These are phyloP conservation scores for Corythornis vintsioides DNA, from an alignment of 2,113 vertebrate genomes.

Conservation along the genomic window DNA sequence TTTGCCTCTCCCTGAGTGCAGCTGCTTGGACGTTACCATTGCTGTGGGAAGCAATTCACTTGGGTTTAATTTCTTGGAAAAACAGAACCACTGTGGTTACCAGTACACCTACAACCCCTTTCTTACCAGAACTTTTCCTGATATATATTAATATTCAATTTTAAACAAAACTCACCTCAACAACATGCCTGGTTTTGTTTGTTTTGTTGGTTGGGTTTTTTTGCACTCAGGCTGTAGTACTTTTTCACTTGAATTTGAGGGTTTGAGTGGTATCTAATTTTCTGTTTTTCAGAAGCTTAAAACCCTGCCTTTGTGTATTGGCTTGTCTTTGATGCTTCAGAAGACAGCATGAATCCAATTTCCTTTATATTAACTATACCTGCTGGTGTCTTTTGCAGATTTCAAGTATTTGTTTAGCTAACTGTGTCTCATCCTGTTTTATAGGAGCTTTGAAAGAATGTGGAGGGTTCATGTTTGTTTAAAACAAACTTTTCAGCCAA, in stretches of 20 bases:
- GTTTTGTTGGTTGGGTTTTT: not conserved
- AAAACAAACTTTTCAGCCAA: not conserved
- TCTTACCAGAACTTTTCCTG: not conserved
- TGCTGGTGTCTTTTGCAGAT: not conserved
- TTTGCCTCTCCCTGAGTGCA: not conserved
- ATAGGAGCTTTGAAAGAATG: not conserved
- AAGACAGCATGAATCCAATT: not conserved
- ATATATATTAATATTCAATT: not conserved
- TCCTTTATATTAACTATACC: not conserved
- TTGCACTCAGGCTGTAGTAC: not conserved
- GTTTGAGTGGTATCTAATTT: not conserved
- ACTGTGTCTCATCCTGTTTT: not conserved
- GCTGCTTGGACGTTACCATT: fast-evolving
- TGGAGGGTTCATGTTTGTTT: not conserved
- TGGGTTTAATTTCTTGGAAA: not conserved
- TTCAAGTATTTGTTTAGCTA: not conserved
- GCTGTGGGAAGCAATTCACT: not conserved
- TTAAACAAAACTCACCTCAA: not conserved
- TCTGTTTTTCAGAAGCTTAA: not conserved
- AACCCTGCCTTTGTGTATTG: not conserved
- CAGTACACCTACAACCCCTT: not conserved
- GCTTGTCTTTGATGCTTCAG: not conserved
- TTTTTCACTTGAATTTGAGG: not conserved
- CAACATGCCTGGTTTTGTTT: not conserved
- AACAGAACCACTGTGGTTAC: not conserved